These are phyloP conservation scores for Azemiops feae DNA, from an alignment of 2,113 vertebrate genomes.

Conservation along the genomic window DNA sequence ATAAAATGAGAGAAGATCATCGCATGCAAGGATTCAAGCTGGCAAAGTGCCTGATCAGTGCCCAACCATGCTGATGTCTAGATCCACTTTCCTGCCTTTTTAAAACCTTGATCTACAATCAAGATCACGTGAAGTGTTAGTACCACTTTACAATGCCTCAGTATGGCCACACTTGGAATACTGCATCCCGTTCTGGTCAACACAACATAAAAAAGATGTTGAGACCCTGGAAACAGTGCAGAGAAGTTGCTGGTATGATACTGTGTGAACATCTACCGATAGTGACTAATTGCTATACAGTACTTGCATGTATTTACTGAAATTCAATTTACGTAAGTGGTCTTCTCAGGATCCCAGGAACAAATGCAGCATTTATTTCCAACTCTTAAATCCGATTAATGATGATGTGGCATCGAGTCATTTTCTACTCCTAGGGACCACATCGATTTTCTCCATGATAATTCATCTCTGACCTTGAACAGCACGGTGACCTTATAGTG, in stretches of 20 bases:
- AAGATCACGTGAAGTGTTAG: background rate
- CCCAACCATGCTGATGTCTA: background rate
- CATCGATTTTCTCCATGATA: background rate
- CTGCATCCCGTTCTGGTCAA: background rate
- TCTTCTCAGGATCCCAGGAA: background rate
- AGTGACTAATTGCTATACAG: background rate
- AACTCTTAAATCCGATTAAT: background rate
- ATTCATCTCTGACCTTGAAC: background rate
- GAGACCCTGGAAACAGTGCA: background rate
- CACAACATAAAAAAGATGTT: background rate
- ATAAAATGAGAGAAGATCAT: background rate
- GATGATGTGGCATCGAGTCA: background rate
- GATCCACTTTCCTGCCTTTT: background rate
- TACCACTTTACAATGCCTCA: background rate
- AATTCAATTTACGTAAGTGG: background rate
- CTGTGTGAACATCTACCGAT: background rate
- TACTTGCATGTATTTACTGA: background rate
- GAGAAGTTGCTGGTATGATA: background rate
- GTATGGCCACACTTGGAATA: background rate
- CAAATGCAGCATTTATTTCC: background rate
- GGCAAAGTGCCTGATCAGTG: background rate
- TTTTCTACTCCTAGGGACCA: background rate
- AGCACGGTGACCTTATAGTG: background rate
- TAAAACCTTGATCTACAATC: background rate
- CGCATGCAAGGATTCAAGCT: background rate